A percentile compares a stretch with the other conserved stretches of the same genome.
These are phyloP conservation scores for Cephus pulcher DNA, from an alignment of 2,888 invertebrate species.

Conservation along the genomic window DNA sequence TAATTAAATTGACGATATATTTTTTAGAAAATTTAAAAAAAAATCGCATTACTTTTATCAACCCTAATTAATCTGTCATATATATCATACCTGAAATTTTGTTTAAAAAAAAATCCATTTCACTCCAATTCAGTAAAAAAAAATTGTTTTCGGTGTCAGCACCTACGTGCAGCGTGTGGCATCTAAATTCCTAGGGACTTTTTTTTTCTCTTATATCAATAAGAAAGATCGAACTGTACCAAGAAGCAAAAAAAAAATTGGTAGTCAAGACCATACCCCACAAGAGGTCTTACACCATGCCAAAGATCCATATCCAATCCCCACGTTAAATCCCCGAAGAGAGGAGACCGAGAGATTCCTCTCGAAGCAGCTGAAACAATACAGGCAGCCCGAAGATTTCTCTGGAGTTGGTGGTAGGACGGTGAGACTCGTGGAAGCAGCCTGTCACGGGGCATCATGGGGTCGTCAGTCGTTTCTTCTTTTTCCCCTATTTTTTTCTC, in stretches of 20 bases:
- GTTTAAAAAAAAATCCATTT: too few relatives aligned
- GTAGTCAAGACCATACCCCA: background rate
- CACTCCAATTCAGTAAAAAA: too few relatives aligned
- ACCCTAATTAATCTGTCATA: background rate
- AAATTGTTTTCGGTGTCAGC: too few relatives aligned
- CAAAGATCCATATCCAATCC: background rate
- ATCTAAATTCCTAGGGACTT: background rate
- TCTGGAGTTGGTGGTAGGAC: constrained; percentile 16
- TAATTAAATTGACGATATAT: background rate
- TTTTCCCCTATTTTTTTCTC: constrained; percentile 19
- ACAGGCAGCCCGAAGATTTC: background rate
- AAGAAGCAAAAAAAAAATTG: background rate
- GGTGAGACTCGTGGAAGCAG: constrained; percentile 19
- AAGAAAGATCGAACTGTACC: background rate
- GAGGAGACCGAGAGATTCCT: background rate
- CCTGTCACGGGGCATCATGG: constrained; percentile 18
- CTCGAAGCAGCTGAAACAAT: background rate
- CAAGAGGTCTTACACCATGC: background rate
- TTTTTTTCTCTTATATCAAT: background rate
- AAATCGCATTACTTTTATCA: background rate
- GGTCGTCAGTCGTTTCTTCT: constrained; percentile 6
- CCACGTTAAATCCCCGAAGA: background rate
- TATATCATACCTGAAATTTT: background rate
- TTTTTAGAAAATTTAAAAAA: background rate
- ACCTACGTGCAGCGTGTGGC: too few relatives aligned